Base-by-base conservation (phyloP, 2,888 invertebrate genomes). In the Bombylius discolor region DNA sequence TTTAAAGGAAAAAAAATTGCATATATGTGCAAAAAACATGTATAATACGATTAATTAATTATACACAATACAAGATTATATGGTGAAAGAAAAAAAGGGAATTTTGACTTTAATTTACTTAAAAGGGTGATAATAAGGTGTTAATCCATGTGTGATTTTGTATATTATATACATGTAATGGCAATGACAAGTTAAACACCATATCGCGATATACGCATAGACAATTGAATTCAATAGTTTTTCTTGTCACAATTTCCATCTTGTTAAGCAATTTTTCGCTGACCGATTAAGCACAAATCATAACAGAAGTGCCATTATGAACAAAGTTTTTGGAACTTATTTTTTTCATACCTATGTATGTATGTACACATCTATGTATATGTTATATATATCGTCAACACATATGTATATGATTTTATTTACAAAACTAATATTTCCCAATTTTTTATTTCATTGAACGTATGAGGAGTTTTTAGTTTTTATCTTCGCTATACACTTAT, bases 271-370 rank as follows among this genome's bases (percentile, higher is more conserved):
- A 60, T 60, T 58, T 55, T 51, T 60, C 39, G 49, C 51, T 60
- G 55, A 58, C 56, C 60, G 60, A 60, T 60, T 60, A 60, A 53
- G 46, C 60, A 60, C 60, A 60, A 60, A 60, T 60, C 60, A 60
- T 60, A 60, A 60, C 60, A 60, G 52, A 58, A 60, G 58, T 55
- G n/a, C 45, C 14, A 14, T 45, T 11, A 44, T 44, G 11, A 44
- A 8, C 7, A 4, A 36, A 36, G 8, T 36, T 7, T 7, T 7
- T 36, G 8, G 4, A 7, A 7, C 34, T 36, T 8, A 5, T 36
- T 36, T 8, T 36, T 36, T 36, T 36, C 34, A 8, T 7, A 36
- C 8, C 4, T 42, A 42, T 39, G 5, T 5, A 39, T 9, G 39
- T 39, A 39, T 42, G 11, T 11, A 11, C 39, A 42, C 5, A 42